Percentiles rank a stretch among this genome's conserved stretches.
Conservation (phyloP, 2,797 vertebrate genomes). For the Trichosurus vulpecula region DNA sequence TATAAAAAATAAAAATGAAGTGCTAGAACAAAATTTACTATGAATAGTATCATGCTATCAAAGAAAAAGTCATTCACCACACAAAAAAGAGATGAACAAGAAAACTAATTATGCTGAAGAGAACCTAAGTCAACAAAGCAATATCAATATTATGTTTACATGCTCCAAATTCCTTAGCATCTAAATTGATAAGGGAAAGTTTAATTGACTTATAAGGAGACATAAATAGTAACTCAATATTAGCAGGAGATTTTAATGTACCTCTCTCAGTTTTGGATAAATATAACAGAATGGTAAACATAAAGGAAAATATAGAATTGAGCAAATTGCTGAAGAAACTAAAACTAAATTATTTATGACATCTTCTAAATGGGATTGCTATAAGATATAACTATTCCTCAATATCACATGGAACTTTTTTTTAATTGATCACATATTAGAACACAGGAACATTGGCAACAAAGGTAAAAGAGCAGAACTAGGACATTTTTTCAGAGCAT, state of each 20-base stretch:
- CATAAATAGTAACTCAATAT: background rate
- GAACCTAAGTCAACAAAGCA: background rate
- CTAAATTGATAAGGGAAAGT: background rate
- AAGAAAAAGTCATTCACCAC: background rate
- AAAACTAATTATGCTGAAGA: background rate
- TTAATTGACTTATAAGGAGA: background rate
- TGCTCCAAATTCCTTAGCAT: background rate
- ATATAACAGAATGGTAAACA: background rate
- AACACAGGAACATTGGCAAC: background rate
- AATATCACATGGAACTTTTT: background rate
- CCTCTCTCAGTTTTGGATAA: background rate
- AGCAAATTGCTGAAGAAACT: background rate
- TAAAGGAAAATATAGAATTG: background rate
- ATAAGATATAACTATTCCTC: background rate
- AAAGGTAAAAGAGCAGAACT: background rate
- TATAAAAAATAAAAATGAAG: background rate
- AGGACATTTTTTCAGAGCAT: background rate
- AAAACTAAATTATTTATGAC: background rate
- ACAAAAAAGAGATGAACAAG: background rate
- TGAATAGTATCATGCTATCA: background rate
- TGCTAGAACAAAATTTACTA: background rate
- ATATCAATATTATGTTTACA: background rate
- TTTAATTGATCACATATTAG: background rate
- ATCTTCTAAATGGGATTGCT: background rate
- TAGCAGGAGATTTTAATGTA: background rate